phyloP scores from a whole-genome alignment of 2,888 invertebrate species.

The Epinotia brunnichana region DNA sequence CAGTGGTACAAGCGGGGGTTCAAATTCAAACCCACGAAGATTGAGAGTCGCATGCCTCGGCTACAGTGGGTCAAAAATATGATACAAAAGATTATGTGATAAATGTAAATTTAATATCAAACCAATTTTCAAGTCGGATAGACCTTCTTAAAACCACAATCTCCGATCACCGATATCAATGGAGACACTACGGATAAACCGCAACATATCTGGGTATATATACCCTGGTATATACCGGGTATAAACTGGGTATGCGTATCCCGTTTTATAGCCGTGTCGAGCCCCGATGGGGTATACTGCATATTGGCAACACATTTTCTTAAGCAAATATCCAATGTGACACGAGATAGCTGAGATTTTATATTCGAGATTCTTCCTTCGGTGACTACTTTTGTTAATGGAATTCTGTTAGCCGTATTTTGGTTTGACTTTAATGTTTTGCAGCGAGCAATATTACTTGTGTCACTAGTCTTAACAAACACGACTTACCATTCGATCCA shows the following conservation, averaged over 20 bases:
- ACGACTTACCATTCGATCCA: no score
- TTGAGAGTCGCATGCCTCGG: no score
- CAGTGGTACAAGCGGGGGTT: no score
- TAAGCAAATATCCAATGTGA: constrained; percentile 64
- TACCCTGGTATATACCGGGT: constrained; percentile 4
- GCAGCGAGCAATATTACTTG: not conserved
- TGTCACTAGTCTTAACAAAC: no score
- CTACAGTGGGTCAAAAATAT: no score
- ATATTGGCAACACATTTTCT: constrained; percentile 67
- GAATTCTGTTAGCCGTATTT: constrained; percentile 14
- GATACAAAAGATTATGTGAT: no score
- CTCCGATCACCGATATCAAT: constrained; percentile 22
- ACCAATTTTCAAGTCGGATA: not conserved
- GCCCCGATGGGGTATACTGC: constrained; percentile 39
- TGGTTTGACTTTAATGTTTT: constrained; percentile 24
- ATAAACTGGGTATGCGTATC: constrained; percentile 35
- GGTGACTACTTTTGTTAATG: constrained; percentile 6
- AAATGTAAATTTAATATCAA: not conserved
- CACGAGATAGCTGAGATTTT: constrained; percentile 44
- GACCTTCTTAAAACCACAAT: constrained; percentile 2
- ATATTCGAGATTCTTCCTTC: constrained; percentile 27
- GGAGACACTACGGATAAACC: constrained; percentile 35
- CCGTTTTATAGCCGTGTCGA: constrained; percentile 44
- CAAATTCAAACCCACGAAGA: no score
- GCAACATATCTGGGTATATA: constrained; percentile 30